phyloP scores from a whole-genome alignment of 2,797 vertebrate species.

The Anguilla pacifica region DNA sequence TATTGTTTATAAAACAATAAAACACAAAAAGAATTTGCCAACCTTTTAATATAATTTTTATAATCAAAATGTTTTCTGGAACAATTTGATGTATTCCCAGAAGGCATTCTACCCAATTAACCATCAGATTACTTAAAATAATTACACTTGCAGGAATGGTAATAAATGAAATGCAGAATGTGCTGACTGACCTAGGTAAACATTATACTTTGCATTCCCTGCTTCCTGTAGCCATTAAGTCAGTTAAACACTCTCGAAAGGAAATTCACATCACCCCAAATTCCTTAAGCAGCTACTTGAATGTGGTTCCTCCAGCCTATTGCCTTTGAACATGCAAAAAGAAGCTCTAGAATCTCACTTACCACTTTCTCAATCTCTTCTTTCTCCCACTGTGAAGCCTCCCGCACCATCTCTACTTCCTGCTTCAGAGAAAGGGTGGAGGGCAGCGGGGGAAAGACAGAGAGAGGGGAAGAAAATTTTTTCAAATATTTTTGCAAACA shows the following conservation, averaged over 20 bases:
- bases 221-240: not conserved
- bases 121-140: not conserved
- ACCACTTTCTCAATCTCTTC: conserved; percentile 94
- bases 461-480: not conserved
- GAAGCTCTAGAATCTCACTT: conserved; percentile 56
- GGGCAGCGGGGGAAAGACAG: too few species aligned
- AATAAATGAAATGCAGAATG: not conserved
- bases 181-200: not conserved
- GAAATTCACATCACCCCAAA: not conserved
- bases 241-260: too few species aligned
- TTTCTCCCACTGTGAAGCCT: conserved; percentile 87
- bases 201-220: not conserved
- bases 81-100: not conserved
- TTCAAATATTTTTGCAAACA: not conserved
- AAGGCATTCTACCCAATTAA: not conserved
- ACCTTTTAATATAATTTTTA: not conserved
- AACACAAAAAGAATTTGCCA: not conserved
- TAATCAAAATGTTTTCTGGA: not conserved
- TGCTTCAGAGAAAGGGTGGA: conserved; percentile 53
- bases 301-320: not conserved
- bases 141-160: not conserved
- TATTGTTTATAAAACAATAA: not conserved
- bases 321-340: not conserved
- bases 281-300: not conserved
- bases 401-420: conserved; percentile 90